Evolutionary conservation across 2,888 invertebrate species (phyloP).

Genomic region (Athetis lepigone): DNA sequence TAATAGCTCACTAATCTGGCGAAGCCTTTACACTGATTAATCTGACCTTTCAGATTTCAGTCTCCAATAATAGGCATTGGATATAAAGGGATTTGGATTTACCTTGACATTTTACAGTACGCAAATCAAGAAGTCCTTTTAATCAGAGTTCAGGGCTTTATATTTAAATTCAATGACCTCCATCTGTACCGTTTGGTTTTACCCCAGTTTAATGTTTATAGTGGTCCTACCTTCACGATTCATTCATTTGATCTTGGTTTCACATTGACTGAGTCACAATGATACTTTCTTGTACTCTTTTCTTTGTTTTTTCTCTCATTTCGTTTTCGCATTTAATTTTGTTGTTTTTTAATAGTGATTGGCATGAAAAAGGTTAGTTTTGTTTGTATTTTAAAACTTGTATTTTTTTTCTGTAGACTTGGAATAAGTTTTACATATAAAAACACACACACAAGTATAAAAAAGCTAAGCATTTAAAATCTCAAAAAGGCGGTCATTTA

Average conservation of each 20-base stretch:
- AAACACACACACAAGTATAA: too few species aligned
- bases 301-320: constrained; percentile 21
- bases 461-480: too few species aligned
- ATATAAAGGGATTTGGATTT: too few species aligned
- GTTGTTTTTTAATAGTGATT: constrained; percentile 17
- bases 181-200: constrained; percentile 32
- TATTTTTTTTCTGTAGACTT: neutral
- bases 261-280: constrained; percentile 2
- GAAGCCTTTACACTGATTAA: too few species aligned
- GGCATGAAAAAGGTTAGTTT: neutral
- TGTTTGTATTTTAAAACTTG: neutral
- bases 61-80: too few species aligned
- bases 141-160: constrained; percentile 40
- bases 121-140: constrained; percentile 23
- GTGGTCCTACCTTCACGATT: constrained; percentile 25
- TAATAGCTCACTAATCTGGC: too few species aligned
- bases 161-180: constrained; percentile 52
- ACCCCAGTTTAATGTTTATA: constrained; percentile 38
- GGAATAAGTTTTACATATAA: constrained; percentile 61
- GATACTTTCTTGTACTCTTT: constrained; percentile 20
- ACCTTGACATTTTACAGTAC: constrained; percentile 8
- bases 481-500: too few species aligned
- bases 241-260: constrained; percentile 24
- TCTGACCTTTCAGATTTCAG: too few species aligned
- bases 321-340: neutral